Evolutionary conservation across 2,113 vertebrate genomes (phyloP), one percentile per base, ranked within the genome.

Genomic region (Engraulis encrasicolus): DNA sequence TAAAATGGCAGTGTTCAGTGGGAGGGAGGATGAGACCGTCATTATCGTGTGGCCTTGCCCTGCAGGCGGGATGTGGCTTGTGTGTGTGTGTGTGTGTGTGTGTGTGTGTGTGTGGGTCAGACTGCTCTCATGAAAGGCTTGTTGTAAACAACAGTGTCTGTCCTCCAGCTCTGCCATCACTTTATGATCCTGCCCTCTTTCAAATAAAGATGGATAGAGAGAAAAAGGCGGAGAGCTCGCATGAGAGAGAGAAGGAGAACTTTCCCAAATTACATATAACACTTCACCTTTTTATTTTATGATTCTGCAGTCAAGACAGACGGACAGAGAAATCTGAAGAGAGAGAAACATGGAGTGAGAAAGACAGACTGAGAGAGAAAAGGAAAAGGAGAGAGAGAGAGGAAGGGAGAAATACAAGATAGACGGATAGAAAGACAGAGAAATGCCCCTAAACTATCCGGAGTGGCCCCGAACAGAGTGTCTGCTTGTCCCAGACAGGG

Each of bases 81-180:
- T n/a, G n/a, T n/a, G n/a, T n/a, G n/a, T n/a, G n/a, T n/a, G n/a
- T n/a, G n/a, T n/a, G n/a, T n/a, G n/a, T n/a, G n/a, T n/a, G n/a
- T n/a, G n/a, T n/a, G n/a, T n/a, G n/a, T n/a, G n/a, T n/a, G n/a
- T n/a, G n/a, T n/a, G n/a, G n/a, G n/a, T n/a, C n/a, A n/a, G n/a
- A n/a, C n/a, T n/a, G n/a, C n/a, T 31, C 66, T 31, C 27, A 74
- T 74, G 27, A 74, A 74, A 74, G 66, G 66, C 27, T 74, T 74
- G 31, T 74, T 74, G 27, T 74, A 74, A 74, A 74, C 66, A 74
- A 74, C 66, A 74, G 66, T 27, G 27, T 74, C 66, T 74, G 66
- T 74, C 27, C 66, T 74, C 11, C 11, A 74, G 27, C 27, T 74
- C 27, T 0, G 6, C 66, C 27, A 61, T 61, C 58, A 61, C 20